Conservation (phyloP, 2,888 invertebrate genomes). For the Xanthorhoe designata region DNA sequence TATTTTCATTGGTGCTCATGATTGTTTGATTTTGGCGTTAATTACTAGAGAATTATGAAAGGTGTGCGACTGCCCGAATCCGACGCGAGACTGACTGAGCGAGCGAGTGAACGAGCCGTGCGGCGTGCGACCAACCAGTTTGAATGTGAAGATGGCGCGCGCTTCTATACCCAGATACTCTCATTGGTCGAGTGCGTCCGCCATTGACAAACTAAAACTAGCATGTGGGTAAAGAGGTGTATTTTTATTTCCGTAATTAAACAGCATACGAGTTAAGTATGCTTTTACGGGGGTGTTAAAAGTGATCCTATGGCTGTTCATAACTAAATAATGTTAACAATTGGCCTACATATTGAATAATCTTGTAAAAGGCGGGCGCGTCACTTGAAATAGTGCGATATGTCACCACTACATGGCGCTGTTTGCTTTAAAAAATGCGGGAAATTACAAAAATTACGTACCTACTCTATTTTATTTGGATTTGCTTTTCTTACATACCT, state of each 20-base stretch:
- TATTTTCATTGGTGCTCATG: constrained; percentile 89
- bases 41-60: constrained; percentile 69
- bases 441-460: constrained; percentile 55
- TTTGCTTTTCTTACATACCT: not conserved
- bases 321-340: constrained; percentile 3
- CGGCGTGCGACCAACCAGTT: constrained; percentile 87
- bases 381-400: constrained; percentile 59
- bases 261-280: constrained; percentile 22
- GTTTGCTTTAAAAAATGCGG: constrained; percentile 57
- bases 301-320: constrained; percentile 35
- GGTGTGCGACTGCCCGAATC: constrained; percentile 85
- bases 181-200: constrained; percentile 72
- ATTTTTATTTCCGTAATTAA: constrained; percentile 48
- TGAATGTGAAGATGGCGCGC: constrained; percentile 95
- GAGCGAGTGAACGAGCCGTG: constrained; percentile 84
- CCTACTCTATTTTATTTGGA: not conserved
- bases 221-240: constrained; percentile 68
- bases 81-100: constrained; percentile 89
- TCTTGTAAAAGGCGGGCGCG: constrained; percentile 51
- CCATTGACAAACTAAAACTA: constrained; percentile 72
- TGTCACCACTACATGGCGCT: constrained; percentile 59
- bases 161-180: constrained; percentile 69
- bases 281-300: constrained; percentile 54
- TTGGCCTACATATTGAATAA: constrained; percentile 39
- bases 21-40: constrained; percentile 79